Conservation (phyloP, 2,797 vertebrate species). For the Argya squamiceps region DNA sequence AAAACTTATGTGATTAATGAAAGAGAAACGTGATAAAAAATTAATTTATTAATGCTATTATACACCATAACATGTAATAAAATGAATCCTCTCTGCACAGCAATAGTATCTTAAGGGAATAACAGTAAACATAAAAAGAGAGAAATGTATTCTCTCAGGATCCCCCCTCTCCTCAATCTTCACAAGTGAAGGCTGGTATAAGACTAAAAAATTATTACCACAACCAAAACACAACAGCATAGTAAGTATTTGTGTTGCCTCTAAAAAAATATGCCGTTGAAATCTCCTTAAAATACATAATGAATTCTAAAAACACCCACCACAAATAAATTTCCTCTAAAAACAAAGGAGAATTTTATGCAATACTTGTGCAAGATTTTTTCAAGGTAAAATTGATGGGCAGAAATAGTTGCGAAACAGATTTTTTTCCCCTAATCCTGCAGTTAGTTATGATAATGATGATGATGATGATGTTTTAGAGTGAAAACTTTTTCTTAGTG, state of each 20-base stretch:
- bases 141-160: not conserved
- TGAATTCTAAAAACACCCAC: not conserved
- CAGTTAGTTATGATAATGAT: not conserved
- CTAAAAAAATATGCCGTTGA: not conserved
- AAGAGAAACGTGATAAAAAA: not conserved
- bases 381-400: not conserved
- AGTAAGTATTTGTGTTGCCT: not conserved
- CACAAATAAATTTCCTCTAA: fast-evolving
- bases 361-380: not conserved
- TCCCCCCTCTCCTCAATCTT: not conserved
- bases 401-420: not conserved
- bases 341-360: not conserved
- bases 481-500: not conserved
- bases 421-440: fast-evolving
- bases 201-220: not conserved
- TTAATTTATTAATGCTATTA: not conserved
- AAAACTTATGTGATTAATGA: not conserved
- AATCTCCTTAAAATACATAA: not conserved
- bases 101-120: not conserved
- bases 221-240: not conserved
- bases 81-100: not conserved
- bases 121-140: not conserved
- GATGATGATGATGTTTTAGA: not conserved
- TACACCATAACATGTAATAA: not conserved
- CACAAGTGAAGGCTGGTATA: not conserved